phyloP scores from a whole-genome alignment of 1,140 invertebrate species.

The Caenorhabditis latens region DNA sequence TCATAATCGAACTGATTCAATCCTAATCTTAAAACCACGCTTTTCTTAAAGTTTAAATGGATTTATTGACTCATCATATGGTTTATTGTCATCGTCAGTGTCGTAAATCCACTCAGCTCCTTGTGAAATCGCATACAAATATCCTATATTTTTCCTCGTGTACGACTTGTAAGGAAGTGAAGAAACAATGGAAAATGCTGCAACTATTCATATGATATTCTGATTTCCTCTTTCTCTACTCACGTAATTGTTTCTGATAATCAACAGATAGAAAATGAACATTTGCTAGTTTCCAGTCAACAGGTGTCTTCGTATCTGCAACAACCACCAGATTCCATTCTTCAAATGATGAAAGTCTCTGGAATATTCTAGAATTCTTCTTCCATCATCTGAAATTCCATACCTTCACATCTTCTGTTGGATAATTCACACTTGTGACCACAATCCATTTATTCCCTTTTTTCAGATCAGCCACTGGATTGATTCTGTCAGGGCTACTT shows the following conservation, averaged over 20 bases:
- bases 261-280: conserved; percentile 67
- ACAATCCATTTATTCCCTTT: conserved; percentile 16
- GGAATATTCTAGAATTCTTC: background rate
- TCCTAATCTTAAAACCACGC: conserved; percentile 50
- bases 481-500: background rate
- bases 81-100: conserved; percentile 78
- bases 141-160: conserved; percentile 71
- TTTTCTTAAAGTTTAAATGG: background rate
- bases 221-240: background rate
- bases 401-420: conserved; percentile 60
- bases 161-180: conserved; percentile 68
- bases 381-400: background rate
- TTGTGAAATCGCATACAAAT: conserved; percentile 71
- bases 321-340: conserved; percentile 75
- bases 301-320: conserved; percentile 73
- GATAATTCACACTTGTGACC: conserved; percentile 3
- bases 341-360: conserved; percentile 64
- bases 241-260: conserved; percentile 63
- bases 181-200: background rate
- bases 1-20: conserved; percentile 58
- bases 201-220: background rate
- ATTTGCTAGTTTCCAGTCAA: conserved; percentile 67
- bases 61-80: conserved; percentile 49
- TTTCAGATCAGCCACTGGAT: background rate
- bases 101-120: conserved; percentile 78